phyloP scores from a whole-genome alignment of 2,797 vertebrate species.

The Tiaroga cobitis region DNA sequence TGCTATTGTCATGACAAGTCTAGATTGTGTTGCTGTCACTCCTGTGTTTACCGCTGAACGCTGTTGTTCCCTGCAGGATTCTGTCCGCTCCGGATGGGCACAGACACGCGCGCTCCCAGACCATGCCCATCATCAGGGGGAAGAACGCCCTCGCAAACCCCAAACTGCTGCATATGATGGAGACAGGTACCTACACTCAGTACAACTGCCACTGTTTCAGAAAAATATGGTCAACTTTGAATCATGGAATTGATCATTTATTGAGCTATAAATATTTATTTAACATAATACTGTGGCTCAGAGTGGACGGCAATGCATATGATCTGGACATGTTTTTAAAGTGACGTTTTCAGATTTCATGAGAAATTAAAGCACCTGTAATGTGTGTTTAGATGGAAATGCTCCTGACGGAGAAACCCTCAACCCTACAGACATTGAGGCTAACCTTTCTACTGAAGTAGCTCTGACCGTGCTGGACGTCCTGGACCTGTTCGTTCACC shows the following conservation, averaged over 20 bases:
- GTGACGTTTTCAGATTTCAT: background rate
- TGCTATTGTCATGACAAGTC: background rate
- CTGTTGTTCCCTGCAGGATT: conserved; percentile 79
- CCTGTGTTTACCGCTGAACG: background rate
- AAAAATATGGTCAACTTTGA: background rate
- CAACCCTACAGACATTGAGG: conserved; percentile 91
- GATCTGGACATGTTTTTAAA: background rate
- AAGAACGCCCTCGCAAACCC: conserved; percentile 97
- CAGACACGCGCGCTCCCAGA: conserved; percentile 94
- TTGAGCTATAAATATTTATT: background rate
- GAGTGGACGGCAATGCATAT: background rate
- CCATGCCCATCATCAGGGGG: conserved; percentile 93
- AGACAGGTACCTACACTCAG: conserved; percentile 74
- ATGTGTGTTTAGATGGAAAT: conserved; percentile 74
- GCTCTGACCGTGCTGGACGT: conserved; percentile 92
- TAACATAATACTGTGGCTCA: background rate
- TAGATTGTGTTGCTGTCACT: background rate
- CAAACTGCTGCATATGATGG: conserved; percentile 96
- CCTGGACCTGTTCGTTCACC: conserved; percentile 90
- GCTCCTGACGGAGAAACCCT: conserved; percentile 88
- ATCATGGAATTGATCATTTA: background rate
- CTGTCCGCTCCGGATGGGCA: conserved; percentile 89
- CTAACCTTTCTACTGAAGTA: conserved; percentile 94
- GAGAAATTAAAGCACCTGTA: background rate
- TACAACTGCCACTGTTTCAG: background rate